Evolutionary conservation across 2,113 vertebrate genomes (phyloP).

Genomic region (Aepyceros melampus): DNA sequence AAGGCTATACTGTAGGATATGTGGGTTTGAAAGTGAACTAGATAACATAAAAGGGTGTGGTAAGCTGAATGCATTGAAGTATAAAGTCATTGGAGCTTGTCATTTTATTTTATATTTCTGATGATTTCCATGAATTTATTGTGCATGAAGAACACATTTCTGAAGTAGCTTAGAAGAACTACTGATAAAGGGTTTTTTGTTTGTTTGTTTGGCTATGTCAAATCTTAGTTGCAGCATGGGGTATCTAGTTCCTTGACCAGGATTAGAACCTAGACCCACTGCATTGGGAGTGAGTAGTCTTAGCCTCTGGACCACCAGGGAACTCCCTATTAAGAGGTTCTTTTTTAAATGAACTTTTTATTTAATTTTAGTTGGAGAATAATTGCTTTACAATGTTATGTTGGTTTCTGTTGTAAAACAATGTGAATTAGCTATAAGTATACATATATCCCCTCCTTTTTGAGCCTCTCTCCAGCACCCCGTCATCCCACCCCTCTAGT

Average conservation of each 20-base stretch:
- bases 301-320: neutral
- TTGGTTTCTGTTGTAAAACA: neutral
- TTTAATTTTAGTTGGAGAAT: neutral
- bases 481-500: neutral
- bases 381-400: neutral
- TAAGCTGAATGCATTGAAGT: neutral
- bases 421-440: neutral
- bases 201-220: neutral
- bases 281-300: neutral
- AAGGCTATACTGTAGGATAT: neutral
- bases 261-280: neutral
- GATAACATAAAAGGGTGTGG: neutral
- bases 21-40: neutral
- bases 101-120: neutral
- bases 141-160: neutral
- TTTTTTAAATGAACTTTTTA: neutral
- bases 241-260: neutral
- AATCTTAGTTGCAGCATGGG: neutral
- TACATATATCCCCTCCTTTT: neutral
- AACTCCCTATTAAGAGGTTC: neutral
- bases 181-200: neutral
- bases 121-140: neutral
- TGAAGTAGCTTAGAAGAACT: neutral
- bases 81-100: neutral
- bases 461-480: neutral